Evolutionary conservation across 2,113 vertebrate genomes (phyloP).

Genomic region (Stegostoma tigrinum): DNA sequence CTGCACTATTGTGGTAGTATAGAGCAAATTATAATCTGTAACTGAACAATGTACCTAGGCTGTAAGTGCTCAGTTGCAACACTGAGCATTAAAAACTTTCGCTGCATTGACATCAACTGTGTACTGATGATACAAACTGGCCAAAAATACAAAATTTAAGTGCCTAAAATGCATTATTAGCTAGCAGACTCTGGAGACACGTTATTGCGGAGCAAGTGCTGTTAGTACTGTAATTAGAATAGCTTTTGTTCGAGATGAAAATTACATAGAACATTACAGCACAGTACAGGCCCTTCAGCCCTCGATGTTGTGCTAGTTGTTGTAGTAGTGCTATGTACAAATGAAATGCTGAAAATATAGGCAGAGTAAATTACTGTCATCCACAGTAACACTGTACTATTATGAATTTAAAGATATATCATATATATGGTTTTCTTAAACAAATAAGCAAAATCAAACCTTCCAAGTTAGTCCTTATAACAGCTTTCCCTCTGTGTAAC

Average conservation of each 20-base stretch:
- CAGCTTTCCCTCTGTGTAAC: neutral
- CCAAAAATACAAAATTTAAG: neutral
- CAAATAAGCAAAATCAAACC: neutral
- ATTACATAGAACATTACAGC: too few relatives aligned
- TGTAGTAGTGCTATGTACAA: neutral
- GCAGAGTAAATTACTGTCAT: neutral
- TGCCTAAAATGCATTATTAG: neutral
- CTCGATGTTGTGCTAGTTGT: too few relatives aligned
- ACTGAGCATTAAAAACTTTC: neutral
- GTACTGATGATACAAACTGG: neutral
- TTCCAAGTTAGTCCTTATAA: neutral
- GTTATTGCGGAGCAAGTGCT: neutral
- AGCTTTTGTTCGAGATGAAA: neutral
- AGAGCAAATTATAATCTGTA: neutral
- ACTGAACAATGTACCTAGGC: neutral
- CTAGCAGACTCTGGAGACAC: neutral
- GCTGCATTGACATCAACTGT: neutral
- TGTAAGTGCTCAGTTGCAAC: neutral
- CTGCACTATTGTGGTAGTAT: neutral
- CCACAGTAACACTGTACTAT: neutral
- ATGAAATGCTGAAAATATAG: neutral
- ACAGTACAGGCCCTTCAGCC: too few relatives aligned
- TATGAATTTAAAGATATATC: neutral
- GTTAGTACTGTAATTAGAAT: neutral
- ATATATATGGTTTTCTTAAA: neutral